Conservation (phyloP, 2,113 vertebrate species). For the Catagonus wagneri region DNA sequence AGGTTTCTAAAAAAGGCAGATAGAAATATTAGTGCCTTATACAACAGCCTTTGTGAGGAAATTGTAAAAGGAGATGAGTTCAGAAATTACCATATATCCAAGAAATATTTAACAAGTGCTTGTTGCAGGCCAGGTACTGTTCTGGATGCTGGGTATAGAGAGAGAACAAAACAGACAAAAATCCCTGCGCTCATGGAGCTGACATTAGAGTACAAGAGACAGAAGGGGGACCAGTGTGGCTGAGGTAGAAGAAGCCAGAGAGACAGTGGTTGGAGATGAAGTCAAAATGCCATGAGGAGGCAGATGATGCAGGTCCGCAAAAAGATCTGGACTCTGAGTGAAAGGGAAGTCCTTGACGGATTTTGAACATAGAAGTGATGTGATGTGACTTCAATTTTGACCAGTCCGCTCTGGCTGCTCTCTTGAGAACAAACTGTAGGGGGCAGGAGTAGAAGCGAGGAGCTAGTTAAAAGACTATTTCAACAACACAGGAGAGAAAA, state of each 20-base stretch:
- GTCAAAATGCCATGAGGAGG: neutral
- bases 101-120: neutral
- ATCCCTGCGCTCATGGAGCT: neutral
- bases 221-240: neutral
- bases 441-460: neutral
- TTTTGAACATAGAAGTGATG: neutral
- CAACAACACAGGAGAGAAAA: neutral
- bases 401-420: neutral
- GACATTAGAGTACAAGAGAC: neutral
- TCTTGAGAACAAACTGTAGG: neutral
- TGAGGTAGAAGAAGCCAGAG: neutral
- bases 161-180: neutral
- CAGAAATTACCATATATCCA: neutral
- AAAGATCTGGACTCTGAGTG: neutral
- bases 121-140: neutral
- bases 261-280: neutral
- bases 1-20: neutral
- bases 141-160: neutral
- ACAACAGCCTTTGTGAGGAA: neutral
- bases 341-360: neutral
- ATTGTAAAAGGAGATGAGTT: neutral
- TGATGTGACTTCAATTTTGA: neutral
- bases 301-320: neutral
- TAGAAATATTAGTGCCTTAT: neutral
- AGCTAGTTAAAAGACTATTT: neutral